Conservation (phyloP, 2,888 invertebrate species). For the Epistrophe grossulariae region DNA sequence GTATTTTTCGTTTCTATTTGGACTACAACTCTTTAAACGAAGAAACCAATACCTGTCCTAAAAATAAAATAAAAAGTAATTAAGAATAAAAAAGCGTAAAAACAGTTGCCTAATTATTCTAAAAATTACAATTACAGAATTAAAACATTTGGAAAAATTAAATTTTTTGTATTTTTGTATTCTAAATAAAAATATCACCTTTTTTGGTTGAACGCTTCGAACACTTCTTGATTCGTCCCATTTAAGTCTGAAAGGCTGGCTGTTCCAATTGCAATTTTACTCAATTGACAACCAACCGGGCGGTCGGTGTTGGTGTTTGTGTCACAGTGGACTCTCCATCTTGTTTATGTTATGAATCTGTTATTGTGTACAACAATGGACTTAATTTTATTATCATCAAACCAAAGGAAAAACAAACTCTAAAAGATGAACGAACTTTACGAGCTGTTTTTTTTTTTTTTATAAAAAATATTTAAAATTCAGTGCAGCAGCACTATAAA, state of each 20-base stretch:
- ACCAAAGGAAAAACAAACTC: background rate
- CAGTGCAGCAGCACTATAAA: slow-evolving; percentile 15
- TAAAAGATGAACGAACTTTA: slow-evolving; percentile 57
- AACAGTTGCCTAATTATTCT: background rate
- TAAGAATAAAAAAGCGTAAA: background rate
- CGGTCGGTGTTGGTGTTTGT: background rate
- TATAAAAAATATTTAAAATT: slow-evolving; percentile 10
- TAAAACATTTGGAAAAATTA: background rate
- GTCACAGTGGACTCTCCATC: background rate
- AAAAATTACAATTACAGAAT: no score
- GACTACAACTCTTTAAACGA: no score
- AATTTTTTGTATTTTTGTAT: background rate
- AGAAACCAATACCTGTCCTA: no score
- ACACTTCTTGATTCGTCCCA: background rate
- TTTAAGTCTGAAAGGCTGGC: background rate
- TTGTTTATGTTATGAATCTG: slow-evolving; percentile 29
- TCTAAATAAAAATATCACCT: background rate
- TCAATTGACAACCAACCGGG: slow-evolving; percentile 42
- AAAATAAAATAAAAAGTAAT: no score
- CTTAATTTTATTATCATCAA: slow-evolving; percentile 42
- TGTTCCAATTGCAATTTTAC: slow-evolving; percentile 60
- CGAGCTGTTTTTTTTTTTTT: slow-evolving; percentile 2
- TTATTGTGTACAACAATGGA: slow-evolving; percentile 40
- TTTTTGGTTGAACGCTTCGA: background rate
- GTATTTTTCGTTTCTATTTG: no score